These are phyloP conservation scores for Oreochromis grahami DNA, from an alignment of 2,797 vertebrate genomes.

Conservation along the genomic window DNA sequence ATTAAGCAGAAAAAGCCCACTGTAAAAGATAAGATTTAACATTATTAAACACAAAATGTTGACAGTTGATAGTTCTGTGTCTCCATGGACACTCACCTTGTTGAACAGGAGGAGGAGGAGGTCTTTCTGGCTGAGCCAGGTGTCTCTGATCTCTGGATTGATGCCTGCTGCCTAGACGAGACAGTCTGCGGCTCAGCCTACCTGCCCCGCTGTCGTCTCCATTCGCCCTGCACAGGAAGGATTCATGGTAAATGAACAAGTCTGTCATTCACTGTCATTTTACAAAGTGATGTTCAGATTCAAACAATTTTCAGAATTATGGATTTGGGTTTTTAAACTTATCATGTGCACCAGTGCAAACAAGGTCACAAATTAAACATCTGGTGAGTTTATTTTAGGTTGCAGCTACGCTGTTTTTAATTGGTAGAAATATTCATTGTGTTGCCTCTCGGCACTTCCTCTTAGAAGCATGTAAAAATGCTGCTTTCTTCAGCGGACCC, in stretches of 20 bases:
- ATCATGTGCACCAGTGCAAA: not conserved
- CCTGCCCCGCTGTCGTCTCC: constrained; percentile 63
- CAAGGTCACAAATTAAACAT: not conserved
- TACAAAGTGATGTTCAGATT: not conserved
- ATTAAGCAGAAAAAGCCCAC: not conserved
- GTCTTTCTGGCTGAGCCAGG: constrained; percentile 56
- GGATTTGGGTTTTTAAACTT: not conserved
- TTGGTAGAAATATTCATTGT: not conserved
- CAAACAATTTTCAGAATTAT: not conserved
- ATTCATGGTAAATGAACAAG: not conserved
- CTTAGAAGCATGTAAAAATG: not conserved
- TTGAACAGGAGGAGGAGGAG: constrained; percentile 23
- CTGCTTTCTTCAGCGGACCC: not conserved
- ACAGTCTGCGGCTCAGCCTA: constrained; percentile 69
- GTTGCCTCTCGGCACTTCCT: not conserved
- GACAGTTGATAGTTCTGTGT: not conserved
- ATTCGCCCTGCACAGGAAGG: constrained; percentile 45
- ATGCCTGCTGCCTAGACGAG: constrained; percentile 69
- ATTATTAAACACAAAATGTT: not conserved
- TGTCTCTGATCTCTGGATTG: constrained; percentile 67
- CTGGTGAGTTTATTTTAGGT: not conserved
- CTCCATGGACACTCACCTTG: constrained; percentile 37
- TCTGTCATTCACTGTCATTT: not conserved
- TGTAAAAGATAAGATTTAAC: not conserved
- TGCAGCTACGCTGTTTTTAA: not conserved